These are phyloP conservation scores for Xenopus laevis DNA, from an alignment of 2,113 vertebrate genomes.

Conservation along the genomic window DNA sequence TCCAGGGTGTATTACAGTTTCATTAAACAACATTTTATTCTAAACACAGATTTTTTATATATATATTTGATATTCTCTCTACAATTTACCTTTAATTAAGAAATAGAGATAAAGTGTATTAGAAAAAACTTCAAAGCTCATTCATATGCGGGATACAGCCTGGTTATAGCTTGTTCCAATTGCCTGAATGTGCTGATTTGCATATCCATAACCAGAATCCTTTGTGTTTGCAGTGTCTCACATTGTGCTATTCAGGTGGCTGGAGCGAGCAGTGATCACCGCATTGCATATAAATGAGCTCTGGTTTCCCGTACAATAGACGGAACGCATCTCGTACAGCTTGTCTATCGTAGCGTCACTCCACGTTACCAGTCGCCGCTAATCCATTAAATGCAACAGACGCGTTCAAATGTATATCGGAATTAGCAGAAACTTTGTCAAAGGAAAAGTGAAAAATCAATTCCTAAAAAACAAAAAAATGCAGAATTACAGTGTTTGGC, in stretches of 20 bases:
- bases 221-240: conserved; percentile 40
- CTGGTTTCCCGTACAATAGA: not conserved
- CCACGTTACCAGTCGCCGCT: not conserved
- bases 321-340: not conserved
- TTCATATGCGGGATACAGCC: conserved; percentile 27
- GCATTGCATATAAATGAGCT: conserved; percentile 32
- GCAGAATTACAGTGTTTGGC: no score
- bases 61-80: not conserved
- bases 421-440: no score
- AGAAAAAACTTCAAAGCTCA: conserved; percentile 9
- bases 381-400: not conserved
- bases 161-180: conserved; percentile 31
- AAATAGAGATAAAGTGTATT: not conserved
- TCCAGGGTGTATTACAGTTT: no score
- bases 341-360: conserved; percentile 17
- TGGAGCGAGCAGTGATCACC: conserved; percentile 19
- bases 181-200: conserved; percentile 39
- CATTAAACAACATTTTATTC: no score
- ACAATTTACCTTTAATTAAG: conserved; percentile 9
- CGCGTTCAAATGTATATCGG: not conserved
- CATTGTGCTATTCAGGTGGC: conserved; percentile 40
- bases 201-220: conserved; percentile 42
- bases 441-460: no score
- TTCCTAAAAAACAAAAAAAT: no score
- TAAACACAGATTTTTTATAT: no score